Evolutionary conservation across 1,140 invertebrate genomes (phyloP), one percentile per base, ranked within the genome.

Genomic region (Bathynomus jamesi): DNA sequence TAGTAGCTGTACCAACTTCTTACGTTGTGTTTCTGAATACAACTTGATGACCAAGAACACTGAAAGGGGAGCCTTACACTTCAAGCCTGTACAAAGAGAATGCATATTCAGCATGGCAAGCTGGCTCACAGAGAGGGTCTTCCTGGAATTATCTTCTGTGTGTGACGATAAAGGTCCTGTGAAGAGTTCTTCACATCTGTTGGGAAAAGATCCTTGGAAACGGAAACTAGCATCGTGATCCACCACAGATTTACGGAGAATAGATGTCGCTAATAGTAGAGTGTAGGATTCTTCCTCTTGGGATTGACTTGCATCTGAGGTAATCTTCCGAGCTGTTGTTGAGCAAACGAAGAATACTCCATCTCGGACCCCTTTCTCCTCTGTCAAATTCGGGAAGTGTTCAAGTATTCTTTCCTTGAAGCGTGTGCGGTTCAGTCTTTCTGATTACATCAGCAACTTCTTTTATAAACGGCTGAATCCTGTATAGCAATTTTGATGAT

Each of bases 91-190:
- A 69, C 32, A 4, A 61, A n/a, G 46, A 53, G 46, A 69, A 69
- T n/a, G 46, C 24, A 67, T 69, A 53, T 69, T 69, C n/a, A 69
- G 67, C 46, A 69, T 63, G 11, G 67, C 67, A 29, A 69, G n/a
- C 40, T 66, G 31, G 30, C 66, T 67, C 24, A 67, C 66, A 21
- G 66, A 67, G 40, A 67, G 66, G 31, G 40, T 53, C 66, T 67
- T 30, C 66, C 0, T 67, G 21, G 66, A 67, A 63, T 69, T 69
- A 3, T 69, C 67, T 69, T 69, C 13, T 27, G 17, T 24, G 17
- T 2, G 30, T 7, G 67, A 61, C 61, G 67, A 69, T 27, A 53
- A 53, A 21, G 67, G 67, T 63, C 60, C 67, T 69, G 30, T 27
- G 29, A 69, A 25, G 21, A 69, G 67, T 66, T 32, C n/a, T 61